Percentiles rank a stretch among this genome's conserved stretches.
These are phyloP conservation scores for Manis crassicaudata DNA, from an alignment of 2,797 vertebrate genomes.

Conservation along the genomic window DNA sequence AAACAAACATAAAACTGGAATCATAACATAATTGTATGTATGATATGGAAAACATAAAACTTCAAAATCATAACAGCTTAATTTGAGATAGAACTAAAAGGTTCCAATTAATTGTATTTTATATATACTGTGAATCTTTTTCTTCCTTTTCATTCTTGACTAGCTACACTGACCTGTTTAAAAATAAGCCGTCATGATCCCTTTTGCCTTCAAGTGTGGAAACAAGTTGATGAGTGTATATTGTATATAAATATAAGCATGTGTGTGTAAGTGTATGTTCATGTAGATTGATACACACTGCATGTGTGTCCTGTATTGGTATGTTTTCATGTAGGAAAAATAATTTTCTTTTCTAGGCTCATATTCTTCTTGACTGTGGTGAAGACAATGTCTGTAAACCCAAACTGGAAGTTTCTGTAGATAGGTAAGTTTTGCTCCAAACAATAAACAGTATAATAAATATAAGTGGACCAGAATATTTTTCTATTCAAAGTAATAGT, in stretches of 20 bases:
- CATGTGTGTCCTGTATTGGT: not conserved
- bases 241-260: not conserved
- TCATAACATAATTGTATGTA: too few relatives aligned
- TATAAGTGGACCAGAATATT: not conserved
- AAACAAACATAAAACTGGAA: too few relatives aligned
- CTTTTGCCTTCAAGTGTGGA: not conserved
- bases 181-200: not conserved
- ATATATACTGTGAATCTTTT: not conserved
- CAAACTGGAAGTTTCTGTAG: constrained; percentile 91
- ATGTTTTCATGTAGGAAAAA: not conserved
- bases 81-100: not conserved
- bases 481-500: not conserved
- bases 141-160: not conserved
- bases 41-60: too few relatives aligned
- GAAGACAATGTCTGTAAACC: constrained; percentile 97
- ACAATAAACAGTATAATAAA: not conserved
- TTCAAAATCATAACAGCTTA: not conserved
- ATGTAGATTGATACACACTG: not conserved
- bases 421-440: constrained; percentile 86
- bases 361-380: constrained; percentile 96
- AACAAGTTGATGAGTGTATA: not conserved
- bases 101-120: not conserved
- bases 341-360: constrained; percentile 87
- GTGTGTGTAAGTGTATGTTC: not conserved
- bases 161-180: not conserved